Conservation (phyloP, 2,888 invertebrate genomes). For the Esperia sulphurella region DNA sequence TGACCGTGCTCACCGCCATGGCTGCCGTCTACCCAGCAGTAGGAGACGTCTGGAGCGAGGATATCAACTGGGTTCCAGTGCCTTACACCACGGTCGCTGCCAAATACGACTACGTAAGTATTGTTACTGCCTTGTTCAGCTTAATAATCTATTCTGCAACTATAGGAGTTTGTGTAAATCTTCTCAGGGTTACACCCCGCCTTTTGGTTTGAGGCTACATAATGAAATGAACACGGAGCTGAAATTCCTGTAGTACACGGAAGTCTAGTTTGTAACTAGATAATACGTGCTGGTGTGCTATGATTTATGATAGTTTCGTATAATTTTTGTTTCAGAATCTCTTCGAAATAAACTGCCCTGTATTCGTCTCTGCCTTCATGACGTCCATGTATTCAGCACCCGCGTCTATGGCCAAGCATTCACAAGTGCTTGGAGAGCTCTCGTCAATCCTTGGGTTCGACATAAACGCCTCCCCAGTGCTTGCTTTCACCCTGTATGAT, state of each 20-base stretch:
- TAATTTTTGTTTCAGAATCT: background rate
- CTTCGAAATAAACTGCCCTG: background rate
- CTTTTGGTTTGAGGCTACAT: too few relatives aligned
- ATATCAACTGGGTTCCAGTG: slow-evolving; percentile 16
- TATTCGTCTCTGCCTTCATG: background rate
- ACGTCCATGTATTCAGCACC: slow-evolving; percentile 3
- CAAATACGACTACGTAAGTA: slow-evolving; percentile 17
- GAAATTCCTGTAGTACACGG: too few relatives aligned
- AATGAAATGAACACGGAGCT: too few relatives aligned
- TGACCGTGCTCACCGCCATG: slow-evolving; percentile 38
- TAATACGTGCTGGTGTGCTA: too few relatives aligned
- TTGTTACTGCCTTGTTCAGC: slow-evolving; percentile 24
- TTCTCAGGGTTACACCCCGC: too few relatives aligned
- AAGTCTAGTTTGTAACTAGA: too few relatives aligned
- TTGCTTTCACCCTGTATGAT: background rate
- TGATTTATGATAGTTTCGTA: too few relatives aligned
- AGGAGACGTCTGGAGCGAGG: slow-evolving; percentile 6
- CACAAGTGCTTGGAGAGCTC: background rate
- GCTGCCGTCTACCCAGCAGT: slow-evolving; percentile 11
- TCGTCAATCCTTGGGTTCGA: background rate
- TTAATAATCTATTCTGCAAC: too few relatives aligned
- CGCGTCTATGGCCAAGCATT: background rate
- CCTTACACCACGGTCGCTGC: slow-evolving; percentile 16
- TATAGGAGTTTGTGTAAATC: too few relatives aligned
- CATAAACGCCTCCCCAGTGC: background rate